Percentiles rank a stretch among this genome's conserved stretches.
These are phyloP conservation scores for Trichomycterus rosablanca DNA, from an alignment of 2,113 vertebrate genomes.

Conservation along the genomic window DNA sequence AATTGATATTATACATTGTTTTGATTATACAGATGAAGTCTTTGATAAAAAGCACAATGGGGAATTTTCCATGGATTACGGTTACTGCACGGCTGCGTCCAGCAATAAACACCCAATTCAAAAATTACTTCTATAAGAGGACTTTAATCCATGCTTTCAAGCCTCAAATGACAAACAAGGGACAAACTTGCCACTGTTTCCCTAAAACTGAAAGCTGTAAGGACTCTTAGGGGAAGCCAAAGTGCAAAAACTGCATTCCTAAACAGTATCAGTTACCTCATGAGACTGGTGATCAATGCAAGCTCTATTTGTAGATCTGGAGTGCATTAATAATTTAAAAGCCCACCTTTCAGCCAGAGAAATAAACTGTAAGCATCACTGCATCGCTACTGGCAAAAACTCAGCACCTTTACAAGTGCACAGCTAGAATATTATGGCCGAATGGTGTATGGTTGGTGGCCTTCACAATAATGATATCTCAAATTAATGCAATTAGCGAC, in stretches of 20 bases:
- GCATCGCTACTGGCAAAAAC: constrained; percentile 1
- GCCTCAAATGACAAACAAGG: neutral
- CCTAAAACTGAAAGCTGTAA: constrained; percentile 11
- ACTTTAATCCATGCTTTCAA: neutral
- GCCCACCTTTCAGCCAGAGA: constrained; percentile 35
- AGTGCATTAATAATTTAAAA: constrained; percentile 48
- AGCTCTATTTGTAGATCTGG: constrained; percentile 46
- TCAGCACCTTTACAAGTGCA: neutral
- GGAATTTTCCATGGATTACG: no score
- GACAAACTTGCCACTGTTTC: neutral
- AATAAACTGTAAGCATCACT: constrained; percentile 28
- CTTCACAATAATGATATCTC: neutral
- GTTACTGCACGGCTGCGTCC: no score
- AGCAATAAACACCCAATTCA: no score
- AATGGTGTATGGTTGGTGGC: neutral
- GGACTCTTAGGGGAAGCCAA: constrained; percentile 39
- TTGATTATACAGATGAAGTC: no score
- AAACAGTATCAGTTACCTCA: constrained; percentile 46
- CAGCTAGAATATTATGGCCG: neutral
- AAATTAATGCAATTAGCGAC: neutral
- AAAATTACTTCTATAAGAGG: no score
- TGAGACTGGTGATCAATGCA: constrained; percentile 48
- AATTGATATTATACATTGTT: no score
- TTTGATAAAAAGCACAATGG: no score
- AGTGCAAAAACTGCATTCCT: constrained; percentile 49